Percentiles rank a stretch among this genome's conserved stretches.
Conservation (phyloP, 1,140 invertebrate species). For the Caenorhabditis remanei region DNA sequence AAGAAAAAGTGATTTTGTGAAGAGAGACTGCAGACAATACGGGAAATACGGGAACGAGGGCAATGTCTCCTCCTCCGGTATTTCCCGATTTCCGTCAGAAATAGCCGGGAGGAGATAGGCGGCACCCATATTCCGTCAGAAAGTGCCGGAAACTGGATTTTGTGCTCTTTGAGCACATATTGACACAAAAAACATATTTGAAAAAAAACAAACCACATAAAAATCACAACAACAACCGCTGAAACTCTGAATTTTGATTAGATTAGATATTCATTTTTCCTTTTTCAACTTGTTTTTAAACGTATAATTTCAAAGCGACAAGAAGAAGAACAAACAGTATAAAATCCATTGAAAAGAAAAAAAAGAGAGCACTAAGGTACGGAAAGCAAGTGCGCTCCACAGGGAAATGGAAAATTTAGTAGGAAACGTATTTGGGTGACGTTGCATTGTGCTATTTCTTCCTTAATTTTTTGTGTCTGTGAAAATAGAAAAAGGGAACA, state of each 20-base stretch:
- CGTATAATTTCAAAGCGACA: no score
- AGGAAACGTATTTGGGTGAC: no score
- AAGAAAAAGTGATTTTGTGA: neutral
- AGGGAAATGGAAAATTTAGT: no score
- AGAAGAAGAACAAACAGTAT: no score
- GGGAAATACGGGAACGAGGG: neutral
- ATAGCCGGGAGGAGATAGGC: neutral
- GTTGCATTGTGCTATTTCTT: no score
- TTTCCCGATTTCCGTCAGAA: neutral
- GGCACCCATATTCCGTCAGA: neutral
- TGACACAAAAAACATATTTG: neutral
- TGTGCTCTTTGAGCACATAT: neutral
- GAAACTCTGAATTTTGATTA: conserved; percentile 41
- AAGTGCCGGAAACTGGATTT: conserved; percentile 29
- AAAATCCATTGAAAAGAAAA: neutral
- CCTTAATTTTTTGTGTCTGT: no score
- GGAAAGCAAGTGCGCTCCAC: no score
- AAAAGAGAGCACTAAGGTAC: neutral
- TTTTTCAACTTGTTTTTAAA: neutral
- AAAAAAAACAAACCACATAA: conserved; percentile 25
- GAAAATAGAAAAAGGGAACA: no score
- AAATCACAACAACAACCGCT: conserved; percentile 40
- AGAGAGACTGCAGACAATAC: neutral
- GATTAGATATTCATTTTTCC: neutral
- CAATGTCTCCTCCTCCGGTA: conserved; percentile 17